Evolutionary conservation across 1,140 invertebrate species (phyloP).

Genomic region (Drosophila cardini): DNA sequence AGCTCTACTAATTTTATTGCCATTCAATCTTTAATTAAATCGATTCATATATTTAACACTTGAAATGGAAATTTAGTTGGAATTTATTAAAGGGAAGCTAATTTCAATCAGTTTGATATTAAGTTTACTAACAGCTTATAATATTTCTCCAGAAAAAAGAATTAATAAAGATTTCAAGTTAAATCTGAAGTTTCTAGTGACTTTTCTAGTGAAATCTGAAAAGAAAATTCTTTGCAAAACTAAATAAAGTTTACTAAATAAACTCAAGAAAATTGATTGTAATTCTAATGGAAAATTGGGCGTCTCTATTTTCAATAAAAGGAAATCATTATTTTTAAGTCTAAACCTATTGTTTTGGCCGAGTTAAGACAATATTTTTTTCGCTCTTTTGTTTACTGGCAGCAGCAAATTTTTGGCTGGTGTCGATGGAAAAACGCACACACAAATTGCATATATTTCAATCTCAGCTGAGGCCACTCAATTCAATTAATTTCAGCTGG

Average conservation of each 20-base stretch:
- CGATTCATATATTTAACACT: constrained; percentile 5
- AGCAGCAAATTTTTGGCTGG: background rate
- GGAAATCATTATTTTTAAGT: background rate
- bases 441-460: constrained; percentile 44
- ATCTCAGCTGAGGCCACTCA: constrained; percentile 74
- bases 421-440: constrained; percentile 1
- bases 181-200: no score
- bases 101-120: no score
- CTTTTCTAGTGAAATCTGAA: no score
- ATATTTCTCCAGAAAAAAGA: no score
- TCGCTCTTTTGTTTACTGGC: background rate
- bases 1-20: background rate
- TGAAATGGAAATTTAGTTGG: background rate
- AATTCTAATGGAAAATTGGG: no score
- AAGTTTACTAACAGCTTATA: no score
- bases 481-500: constrained; percentile 77
- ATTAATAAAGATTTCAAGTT: no score
- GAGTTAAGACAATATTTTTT: background rate
- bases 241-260: no score
- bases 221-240: no score
- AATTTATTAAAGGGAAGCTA: no score
- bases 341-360: background rate
- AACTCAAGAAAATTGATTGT: no score
- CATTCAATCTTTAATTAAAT: constrained; percentile 16
- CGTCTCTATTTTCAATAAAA: no score